A percentile compares a stretch with the other conserved stretches of the same genome.
phyloP scores from a whole-genome alignment of 2,888 invertebrate species.

The Heliconius sara region DNA sequence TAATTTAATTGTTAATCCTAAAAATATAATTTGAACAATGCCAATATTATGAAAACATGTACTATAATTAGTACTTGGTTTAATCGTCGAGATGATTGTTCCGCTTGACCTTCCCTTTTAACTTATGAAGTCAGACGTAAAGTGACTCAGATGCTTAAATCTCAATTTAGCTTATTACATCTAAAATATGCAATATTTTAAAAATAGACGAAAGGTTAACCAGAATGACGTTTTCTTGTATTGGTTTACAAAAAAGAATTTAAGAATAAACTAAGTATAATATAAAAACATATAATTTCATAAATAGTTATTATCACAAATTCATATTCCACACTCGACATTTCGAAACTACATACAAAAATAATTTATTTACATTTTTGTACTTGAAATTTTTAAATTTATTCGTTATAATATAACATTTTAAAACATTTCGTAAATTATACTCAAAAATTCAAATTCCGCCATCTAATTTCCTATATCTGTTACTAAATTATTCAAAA shows the following conservation, averaged over 20 bases:
- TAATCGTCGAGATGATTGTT: neutral
- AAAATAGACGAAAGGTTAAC: neutral
- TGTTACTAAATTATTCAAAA: neutral
- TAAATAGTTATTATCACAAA: slow-evolving; percentile 3
- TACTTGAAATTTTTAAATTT: neutral
- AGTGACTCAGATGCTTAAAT: neutral
- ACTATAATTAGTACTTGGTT: neutral
- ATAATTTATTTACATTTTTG: slow-evolving; percentile 1
- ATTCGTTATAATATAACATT: neutral
- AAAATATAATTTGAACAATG: neutral
- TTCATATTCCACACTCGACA: neutral
- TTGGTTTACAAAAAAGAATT: neutral
- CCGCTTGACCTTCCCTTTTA: too few relatives aligned
- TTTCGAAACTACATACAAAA: neutral
- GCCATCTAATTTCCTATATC: neutral
- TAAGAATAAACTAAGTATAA: neutral
- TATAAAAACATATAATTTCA: slow-evolving; percentile 2
- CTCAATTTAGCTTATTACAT: neutral
- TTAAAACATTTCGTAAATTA: neutral
- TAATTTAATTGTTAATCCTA: too few relatives aligned
- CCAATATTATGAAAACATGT: neutral
- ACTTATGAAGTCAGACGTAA: neutral
- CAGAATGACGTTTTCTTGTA: too few relatives aligned
- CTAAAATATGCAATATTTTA: neutral
- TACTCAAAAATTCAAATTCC: neutral